Evolutionary conservation across 2,888 invertebrate genomes (phyloP).

Genomic region (Leptopilina myrica): DNA sequence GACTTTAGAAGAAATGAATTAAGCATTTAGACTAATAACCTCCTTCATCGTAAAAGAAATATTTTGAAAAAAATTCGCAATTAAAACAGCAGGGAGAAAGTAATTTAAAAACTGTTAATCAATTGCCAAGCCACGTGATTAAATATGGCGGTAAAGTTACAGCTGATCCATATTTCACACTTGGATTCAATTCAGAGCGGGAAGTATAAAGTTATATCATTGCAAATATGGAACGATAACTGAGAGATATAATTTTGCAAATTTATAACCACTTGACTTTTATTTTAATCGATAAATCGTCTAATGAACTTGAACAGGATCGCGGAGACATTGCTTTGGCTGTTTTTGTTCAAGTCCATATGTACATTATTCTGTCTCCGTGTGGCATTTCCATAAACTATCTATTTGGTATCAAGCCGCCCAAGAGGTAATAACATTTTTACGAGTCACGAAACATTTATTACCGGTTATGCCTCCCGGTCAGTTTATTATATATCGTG

Average conservation of each 20-base stretch:
- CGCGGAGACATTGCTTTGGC: neutral
- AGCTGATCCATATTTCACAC: constrained; percentile 28
- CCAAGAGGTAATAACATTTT: constrained; percentile 70
- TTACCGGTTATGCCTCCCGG: constrained; percentile 64
- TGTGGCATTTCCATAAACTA: constrained; percentile 44
- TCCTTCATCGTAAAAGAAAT: too few relatives aligned
- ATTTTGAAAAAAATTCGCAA: too few relatives aligned
- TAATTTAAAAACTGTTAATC: neutral
- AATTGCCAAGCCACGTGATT: neutral
- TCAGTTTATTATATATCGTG: constrained; percentile 65
- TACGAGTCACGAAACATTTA: constrained; percentile 74
- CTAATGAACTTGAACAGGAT: constrained; percentile 4
- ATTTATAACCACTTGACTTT: constrained; percentile 8
- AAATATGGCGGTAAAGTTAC: neutral
- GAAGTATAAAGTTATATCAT: neutral
- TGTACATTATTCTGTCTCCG: constrained; percentile 49
- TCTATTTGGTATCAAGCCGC: constrained; percentile 22
- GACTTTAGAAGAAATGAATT: too few relatives aligned
- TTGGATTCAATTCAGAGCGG: neutral
- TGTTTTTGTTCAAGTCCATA: constrained; percentile 46
- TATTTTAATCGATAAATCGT: constrained; percentile 4
- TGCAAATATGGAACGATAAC: neutral
- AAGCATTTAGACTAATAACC: too few relatives aligned
- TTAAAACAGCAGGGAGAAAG: neutral
- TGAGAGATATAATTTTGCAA: constrained; percentile 3